Conservation (phyloP, 1,140 invertebrate species). For the Cotesia glomerata region DNA sequence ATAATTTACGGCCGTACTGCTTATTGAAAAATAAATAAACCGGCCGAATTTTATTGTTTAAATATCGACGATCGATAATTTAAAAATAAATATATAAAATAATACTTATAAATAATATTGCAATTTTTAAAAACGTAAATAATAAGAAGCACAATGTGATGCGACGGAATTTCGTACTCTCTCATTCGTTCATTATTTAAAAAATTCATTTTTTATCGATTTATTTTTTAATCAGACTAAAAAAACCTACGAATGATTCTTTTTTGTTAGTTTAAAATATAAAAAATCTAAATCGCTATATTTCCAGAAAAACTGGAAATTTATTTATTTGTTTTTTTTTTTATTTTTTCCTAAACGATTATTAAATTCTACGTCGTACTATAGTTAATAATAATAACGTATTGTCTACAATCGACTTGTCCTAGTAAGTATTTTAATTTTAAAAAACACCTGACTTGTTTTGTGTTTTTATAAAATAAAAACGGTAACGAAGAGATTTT, state of each 20-base stretch:
- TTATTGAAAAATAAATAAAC: background rate
- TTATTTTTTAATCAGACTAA: no score
- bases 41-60: background rate
- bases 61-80: background rate
- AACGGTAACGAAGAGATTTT: background rate
- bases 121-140: background rate
- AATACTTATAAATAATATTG: background rate
- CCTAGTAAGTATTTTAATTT: background rate
- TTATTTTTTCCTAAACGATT: background rate
- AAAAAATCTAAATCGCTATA: background rate
- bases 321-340: constrained; percentile 1
- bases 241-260: background rate
- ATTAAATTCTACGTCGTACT: background rate
- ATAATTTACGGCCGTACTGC: no score
- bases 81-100: background rate
- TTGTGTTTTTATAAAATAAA: background rate
- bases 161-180: constrained; percentile 7
- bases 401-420: background rate
- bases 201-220: background rate
- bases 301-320: constrained; percentile 2
- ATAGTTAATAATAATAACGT: background rate
- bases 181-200: background rate
- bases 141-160: constrained; percentile 3
- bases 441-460: background rate
- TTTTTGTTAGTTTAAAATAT: background rate